Conservation (phyloP, 2,113 vertebrate genomes). For the Gymnobelideus leadbeateri region DNA sequence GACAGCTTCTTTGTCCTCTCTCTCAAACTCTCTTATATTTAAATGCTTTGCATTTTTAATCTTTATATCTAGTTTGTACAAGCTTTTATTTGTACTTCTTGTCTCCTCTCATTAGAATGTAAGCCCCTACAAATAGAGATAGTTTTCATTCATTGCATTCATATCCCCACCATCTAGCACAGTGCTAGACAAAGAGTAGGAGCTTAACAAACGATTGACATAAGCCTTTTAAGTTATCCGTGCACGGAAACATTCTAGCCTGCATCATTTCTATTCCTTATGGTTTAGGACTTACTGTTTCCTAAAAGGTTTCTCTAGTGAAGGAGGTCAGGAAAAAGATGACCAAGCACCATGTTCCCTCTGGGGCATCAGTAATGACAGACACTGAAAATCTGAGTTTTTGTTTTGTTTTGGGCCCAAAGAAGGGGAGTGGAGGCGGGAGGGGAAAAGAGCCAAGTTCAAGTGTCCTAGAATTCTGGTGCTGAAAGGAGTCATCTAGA, state of each 20-base stretch:
- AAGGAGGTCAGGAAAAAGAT: neutral
- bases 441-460: no score
- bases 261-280: neutral
- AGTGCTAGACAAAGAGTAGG: neutral
- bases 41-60: neutral
- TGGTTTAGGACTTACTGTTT: neutral
- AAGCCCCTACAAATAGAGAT: neutral
- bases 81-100: neutral
- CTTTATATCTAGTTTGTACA: neutral
- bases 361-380: no score
- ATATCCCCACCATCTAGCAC: neutral
- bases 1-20: neutral
- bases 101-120: neutral
- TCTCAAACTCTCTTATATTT: neutral
- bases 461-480: no score
- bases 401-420: no score
- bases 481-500: no score
- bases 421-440: no score
- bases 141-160: neutral
- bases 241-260: neutral
- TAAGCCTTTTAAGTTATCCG: neutral
- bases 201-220: neutral
- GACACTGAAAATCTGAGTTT: no score
- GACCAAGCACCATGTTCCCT: no score
- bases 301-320: neutral